These are phyloP conservation scores for Mionectes olivaceus DNA, from an alignment of 2,797 vertebrate genomes.

Conservation along the genomic window DNA sequence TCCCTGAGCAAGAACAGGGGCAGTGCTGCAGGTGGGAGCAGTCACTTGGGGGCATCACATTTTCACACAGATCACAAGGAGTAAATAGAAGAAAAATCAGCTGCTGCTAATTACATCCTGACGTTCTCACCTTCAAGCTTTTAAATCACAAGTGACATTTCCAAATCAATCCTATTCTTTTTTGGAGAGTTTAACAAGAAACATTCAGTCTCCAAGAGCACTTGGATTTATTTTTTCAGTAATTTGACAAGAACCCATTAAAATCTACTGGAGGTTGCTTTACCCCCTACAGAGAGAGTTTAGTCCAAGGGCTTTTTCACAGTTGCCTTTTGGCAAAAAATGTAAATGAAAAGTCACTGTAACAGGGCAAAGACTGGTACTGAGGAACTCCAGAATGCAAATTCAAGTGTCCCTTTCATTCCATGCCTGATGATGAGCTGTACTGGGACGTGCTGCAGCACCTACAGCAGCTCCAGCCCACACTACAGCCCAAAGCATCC, in stretches of 20 bases:
- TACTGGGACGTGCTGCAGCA: not conserved
- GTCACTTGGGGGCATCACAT: not conserved
- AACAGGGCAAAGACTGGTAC: not conserved
- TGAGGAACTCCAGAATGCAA: not conserved
- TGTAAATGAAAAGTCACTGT: not conserved
- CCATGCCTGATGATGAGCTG: not conserved
- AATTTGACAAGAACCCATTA: conserved; percentile 52
- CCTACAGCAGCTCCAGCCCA: not conserved
- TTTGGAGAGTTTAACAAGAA: conserved; percentile 55
- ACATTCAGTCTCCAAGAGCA: not conserved
- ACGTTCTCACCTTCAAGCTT: not conserved
- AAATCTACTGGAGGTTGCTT: conserved; percentile 30
- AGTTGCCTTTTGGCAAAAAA: conserved; percentile 20
- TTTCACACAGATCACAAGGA: not conserved
- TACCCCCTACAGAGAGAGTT: conserved; percentile 24
- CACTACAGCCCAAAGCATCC: not conserved
- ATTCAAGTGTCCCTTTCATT: not conserved
- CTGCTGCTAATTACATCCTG: conserved; percentile 2
- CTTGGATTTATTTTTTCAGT: conserved; percentile 31
- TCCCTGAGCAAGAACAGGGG: not conserved
- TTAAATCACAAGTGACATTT: conserved; percentile 50
- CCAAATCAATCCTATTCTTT: conserved; percentile 54
- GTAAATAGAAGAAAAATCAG: conserved; percentile 23
- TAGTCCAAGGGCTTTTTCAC: conserved; percentile 47
- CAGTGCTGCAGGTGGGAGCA: not conserved